These are phyloP conservation scores for Nomada lathburiana DNA, from an alignment of 2,888 invertebrate species.

Conservation along the genomic window DNA sequence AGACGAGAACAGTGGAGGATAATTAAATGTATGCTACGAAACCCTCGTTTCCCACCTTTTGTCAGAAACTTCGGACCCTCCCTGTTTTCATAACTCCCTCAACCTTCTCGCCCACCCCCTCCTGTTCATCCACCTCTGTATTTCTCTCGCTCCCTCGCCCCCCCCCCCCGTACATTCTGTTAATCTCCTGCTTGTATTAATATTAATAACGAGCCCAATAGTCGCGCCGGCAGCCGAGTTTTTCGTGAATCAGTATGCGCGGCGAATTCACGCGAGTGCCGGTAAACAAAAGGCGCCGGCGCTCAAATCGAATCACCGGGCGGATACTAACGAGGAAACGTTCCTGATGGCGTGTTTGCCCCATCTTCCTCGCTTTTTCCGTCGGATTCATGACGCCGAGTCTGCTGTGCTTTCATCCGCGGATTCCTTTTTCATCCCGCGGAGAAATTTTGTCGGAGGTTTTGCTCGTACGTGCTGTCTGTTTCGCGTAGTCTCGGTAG, in stretches of 20 bases:
- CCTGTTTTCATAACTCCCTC: slow-evolving; percentile 44
- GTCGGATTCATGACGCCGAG: slow-evolving; percentile 29
- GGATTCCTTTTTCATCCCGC: slow-evolving; percentile 3
- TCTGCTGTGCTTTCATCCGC: not conserved
- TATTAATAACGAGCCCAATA: slow-evolving; percentile 71
- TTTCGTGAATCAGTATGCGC: slow-evolving; percentile 64
- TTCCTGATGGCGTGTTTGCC: slow-evolving; percentile 67
- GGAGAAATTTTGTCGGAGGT: not conserved
- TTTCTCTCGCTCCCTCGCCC: not conserved
- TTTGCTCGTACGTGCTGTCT: not conserved
- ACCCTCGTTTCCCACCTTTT: slow-evolving; percentile 66
- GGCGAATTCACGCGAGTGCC: slow-evolving; percentile 62
- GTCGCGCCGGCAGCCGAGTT: slow-evolving; percentile 54
- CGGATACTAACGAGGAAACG: slow-evolving; percentile 74
- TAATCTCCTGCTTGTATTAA: slow-evolving; percentile 59
- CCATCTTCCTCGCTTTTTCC: slow-evolving; percentile 47
- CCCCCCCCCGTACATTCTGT: not conserved
- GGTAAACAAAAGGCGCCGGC: slow-evolving; percentile 74
- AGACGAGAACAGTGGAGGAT: slow-evolving; percentile 56
- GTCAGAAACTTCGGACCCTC: slow-evolving; percentile 63
- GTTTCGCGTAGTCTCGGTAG: too few species aligned
- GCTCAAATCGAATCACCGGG: slow-evolving; percentile 76
- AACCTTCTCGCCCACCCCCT: slow-evolving; percentile 2
- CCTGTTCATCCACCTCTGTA: not conserved
- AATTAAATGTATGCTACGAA: slow-evolving; percentile 75